These are phyloP conservation scores for Heliothis subflexa DNA, from an alignment of 1,140 invertebrate genomes.

Conservation along the genomic window DNA sequence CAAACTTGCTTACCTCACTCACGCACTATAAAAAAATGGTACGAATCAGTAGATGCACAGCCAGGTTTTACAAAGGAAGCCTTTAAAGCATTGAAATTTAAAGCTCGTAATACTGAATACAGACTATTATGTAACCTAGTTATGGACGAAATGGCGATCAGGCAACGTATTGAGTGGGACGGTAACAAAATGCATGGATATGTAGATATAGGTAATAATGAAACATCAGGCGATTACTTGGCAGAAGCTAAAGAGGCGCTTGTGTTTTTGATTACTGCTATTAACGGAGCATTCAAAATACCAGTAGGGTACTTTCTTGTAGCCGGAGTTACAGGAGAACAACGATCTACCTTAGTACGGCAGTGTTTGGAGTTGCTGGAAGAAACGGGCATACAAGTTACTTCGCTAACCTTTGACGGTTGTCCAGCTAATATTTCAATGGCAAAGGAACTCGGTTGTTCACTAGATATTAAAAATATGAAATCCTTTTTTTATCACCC, in stretches of 20 bases:
- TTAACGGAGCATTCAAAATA: slow-evolving; percentile 28
- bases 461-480: not conserved
- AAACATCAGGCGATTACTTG: no score
- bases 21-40: slow-evolving; percentile 42
- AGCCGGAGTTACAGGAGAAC: slow-evolving; percentile 13
- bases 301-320: slow-evolving; percentile 39
- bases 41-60: slow-evolving; percentile 17
- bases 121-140: slow-evolving; percentile 29
- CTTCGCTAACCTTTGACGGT: slow-evolving; percentile 35
- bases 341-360: not conserved
- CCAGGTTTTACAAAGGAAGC: slow-evolving; percentile 38
- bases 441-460: slow-evolving; percentile 11
- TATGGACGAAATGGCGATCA: slow-evolving; percentile 43
- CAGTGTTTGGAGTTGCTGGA: slow-evolving; percentile 5
- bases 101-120: slow-evolving; percentile 11
- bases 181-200: slow-evolving; percentile 32
- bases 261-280: no score
- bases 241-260: no score
- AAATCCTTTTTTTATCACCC: slow-evolving; percentile 26
- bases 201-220: slow-evolving; percentile 22
- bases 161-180: slow-evolving; percentile 28
- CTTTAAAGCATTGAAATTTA: slow-evolving; percentile 37
- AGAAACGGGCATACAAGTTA: slow-evolving; percentile 9
- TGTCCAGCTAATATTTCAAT: slow-evolving; percentile 26
- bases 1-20: slow-evolving; percentile 19